Base-by-base conservation (phyloP, 2,888 invertebrate species). In the Microctonus hyperodae region DNA sequence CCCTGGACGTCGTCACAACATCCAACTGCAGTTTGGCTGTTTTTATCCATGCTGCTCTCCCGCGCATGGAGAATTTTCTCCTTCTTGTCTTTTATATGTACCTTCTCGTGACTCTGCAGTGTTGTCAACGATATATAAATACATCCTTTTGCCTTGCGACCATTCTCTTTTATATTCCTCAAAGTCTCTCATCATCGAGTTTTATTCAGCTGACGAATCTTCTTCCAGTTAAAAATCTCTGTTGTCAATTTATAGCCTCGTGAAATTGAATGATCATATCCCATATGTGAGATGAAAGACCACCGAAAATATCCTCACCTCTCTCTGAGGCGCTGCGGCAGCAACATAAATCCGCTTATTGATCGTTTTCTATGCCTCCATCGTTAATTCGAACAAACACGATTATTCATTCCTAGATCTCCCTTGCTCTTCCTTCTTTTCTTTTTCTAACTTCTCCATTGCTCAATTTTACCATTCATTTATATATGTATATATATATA, bases 21-120 rank as follows among this genome's bases (percentile, higher is more conserved):
- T 73, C 71, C 74, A 72, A 76, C 75, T 73, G 73, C 73, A 74
- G 74, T 76, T 76, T 70, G 72, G 69, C 72, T 69, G 78, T 79
- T 79, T 79, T 79, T 79, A 75, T 74, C 68, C 60, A 64, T 59
- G n/a, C 35, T 11, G 20, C 48, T 74, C 73, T 69, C 67, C 70
- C 70, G 70, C 70, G 71, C 73, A 65, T 58, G 65, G 68, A 59
- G 70, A 73, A 73, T 72, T 60, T 50, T 20, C 25, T 31, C 13
- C 28, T 28, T 31, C 10, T 16, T 57, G 22, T 57, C 37, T 57
- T 37, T 33, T 57, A 20, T 44, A 37, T 40, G n/a, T 40, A 40
- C 13, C n/a, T n/a, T 58, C 40, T 58, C 44, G 25, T 58, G 40
- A 40, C 40, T 58, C 25, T 13, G 40, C 40, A 13, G 59, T 59